Base-by-base conservation (phyloP, 92 coral and sea anemone species). In the Parazoanthus darwini region DNA sequence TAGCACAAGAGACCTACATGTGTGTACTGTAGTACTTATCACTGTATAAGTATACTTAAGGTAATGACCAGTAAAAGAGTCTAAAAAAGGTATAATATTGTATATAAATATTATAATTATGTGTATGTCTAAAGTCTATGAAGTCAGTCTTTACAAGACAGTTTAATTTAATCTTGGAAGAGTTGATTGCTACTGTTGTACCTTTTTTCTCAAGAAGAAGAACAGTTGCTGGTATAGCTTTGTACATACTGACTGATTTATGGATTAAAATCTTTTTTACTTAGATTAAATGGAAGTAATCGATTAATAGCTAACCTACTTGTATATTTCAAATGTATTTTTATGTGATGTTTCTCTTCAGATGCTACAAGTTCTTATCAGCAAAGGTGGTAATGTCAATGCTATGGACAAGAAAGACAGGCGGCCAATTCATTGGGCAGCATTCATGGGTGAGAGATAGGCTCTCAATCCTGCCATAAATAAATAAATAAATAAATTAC, bases 401-500 rank as follows among this genome's bases (percentile, higher is more conserved):
- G 98, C 97, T 13, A 88, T 91, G 88, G 99, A 97, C 90, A 97
- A 95, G 91, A 97, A 93, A 86, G 98, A 97, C 81, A 92, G 98
- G 65, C 91, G 95, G 74, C 98, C 99, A 7, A 95, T 97, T 43
- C 99, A 97, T 85, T 97, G 99, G 99, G 99, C 99, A 37, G 99
- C 99, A 6, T 94, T 87, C 79, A 92, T 94, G 95, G 99, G 99
- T 96, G 78, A 91, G 94, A 54, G 22, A 23, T 77, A 16, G 25
- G n/a, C 25, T 8, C 3, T 43, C 4, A 25, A 14, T 15, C 0
- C 26, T 36, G 50, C 80, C 51, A 78, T 1, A 36, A 35, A 33
- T 29, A 36, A 6, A 51, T 29, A 18, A 2, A 73, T 83, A 35
- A 51, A 8, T 25, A 15, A 29, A 29, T 29, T 29, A 29, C 33